These are phyloP conservation scores for Styela plicata DNA, from an alignment of 23 tunicate genomes.

Conservation along the genomic window DNA sequence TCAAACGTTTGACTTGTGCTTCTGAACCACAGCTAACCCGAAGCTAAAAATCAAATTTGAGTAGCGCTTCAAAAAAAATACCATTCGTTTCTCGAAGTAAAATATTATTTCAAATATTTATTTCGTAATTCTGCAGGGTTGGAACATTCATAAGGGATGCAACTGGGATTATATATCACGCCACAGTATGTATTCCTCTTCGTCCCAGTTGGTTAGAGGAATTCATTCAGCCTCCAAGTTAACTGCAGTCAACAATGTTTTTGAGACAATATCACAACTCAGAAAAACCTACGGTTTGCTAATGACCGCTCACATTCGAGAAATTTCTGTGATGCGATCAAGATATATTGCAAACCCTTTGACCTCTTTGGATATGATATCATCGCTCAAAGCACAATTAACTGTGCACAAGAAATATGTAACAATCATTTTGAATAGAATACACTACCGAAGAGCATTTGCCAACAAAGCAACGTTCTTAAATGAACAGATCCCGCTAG, in stretches of 20 bases:
- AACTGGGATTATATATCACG: conserved; percentile 11
- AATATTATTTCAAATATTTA: neutral
- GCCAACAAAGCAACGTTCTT: neutral
- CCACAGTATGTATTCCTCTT: conserved; percentile 15
- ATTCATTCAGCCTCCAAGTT: neutral
- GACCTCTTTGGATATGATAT: conserved; percentile 20
- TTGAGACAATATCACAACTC: conserved; percentile 1
- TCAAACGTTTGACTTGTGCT: no score
- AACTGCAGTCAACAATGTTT: conserved; percentile 9
- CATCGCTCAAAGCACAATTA: conserved; percentile 4
- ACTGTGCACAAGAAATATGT: neutral
- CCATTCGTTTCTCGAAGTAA: no score
- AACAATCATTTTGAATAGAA: neutral
- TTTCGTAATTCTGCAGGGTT: conserved; percentile 15
- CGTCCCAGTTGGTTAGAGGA: neutral
- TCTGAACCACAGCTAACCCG: no score
- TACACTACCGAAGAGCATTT: conserved; percentile 21
- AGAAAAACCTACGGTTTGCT: neutral
- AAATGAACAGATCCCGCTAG: neutral
- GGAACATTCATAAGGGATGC: conserved; percentile 23
- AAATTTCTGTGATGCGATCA: conserved; percentile 3
- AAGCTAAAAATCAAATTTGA: no score
- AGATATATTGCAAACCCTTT: conserved; percentile 11
- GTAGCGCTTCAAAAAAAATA: no score
- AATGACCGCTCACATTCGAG: conserved; percentile 6